Evolutionary conservation across 1,140 invertebrate species (phyloP).

Genomic region (Zelostemma sp.): DNA sequence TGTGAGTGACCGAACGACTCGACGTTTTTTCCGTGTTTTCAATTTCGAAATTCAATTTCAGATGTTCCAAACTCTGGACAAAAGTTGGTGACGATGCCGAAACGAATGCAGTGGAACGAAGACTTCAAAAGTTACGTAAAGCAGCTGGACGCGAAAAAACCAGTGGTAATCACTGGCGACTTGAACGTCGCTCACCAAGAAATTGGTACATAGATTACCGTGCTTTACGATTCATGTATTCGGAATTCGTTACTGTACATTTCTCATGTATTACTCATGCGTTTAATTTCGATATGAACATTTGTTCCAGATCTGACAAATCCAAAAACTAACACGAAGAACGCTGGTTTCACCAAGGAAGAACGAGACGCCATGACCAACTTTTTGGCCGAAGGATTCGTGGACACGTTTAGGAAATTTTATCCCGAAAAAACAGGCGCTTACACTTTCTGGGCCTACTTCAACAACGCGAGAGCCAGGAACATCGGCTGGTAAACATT

Average conservation of each 20-base stretch:
- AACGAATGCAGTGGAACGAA: conserved; percentile 92
- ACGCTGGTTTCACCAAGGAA: conserved; percentile 95
- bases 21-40: conserved; percentile 11
- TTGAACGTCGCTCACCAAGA: conserved; percentile 97
- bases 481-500: conserved; percentile 91
- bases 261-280: background rate
- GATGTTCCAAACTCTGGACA: conserved; percentile 85
- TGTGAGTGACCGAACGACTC: conserved; percentile 64
- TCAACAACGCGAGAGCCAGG: conserved; percentile 85
- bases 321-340: conserved; percentile 93
- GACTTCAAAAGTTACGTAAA: conserved; percentile 84
- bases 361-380: conserved; percentile 92
- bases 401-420: conserved; percentile 90
- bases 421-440: conserved; percentile 87
- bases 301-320: conserved; percentile 86
- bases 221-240: too few species aligned
- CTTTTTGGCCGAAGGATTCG: conserved; percentile 82
- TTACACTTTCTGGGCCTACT: conserved; percentile 97
- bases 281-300: background rate
- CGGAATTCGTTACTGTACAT: too few species aligned
- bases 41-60: conserved; percentile 51
- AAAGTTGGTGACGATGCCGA: conserved; percentile 87
- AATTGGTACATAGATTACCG: conserved; percentile 87
- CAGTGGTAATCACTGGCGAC: conserved; percentile 95
- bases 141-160: conserved; percentile 89